Conservation (phyloP, 2,888 invertebrate species). For the Conistra vaccinii region DNA sequence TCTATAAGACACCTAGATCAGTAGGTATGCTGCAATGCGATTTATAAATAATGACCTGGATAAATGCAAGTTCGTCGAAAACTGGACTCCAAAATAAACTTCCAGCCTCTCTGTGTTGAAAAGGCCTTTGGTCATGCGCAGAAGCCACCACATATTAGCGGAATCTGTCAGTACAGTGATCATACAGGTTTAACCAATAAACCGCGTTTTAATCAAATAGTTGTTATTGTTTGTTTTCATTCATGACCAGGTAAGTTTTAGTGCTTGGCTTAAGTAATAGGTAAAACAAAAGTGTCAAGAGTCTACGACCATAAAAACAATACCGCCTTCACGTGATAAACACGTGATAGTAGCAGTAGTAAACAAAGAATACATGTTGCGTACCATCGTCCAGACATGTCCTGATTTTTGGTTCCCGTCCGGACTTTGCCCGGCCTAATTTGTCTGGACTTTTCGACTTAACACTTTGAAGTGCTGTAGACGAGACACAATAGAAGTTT, state of each 20-base stretch:
- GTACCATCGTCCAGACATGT: neutral
- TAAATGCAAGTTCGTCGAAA: neutral
- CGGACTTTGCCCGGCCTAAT: neutral
- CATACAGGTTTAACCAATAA: neutral
- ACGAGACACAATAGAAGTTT: no score
- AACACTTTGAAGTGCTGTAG: no score
- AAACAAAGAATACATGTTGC: neutral
- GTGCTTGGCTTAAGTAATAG: no score
- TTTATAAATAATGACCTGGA: conserved; percentile 6
- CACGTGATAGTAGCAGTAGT: neutral
- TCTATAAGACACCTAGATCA: neutral
- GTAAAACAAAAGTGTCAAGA: neutral
- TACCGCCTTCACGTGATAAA: neutral
- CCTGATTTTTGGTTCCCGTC: neutral
- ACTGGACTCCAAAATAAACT: conserved; percentile 18
- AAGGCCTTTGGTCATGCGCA: conserved; percentile 41
- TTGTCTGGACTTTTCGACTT: no score
- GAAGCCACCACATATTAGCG: neutral
- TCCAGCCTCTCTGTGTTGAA: neutral
- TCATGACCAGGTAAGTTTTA: neutral
- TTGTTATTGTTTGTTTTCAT: neutral
- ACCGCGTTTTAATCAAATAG: conserved; percentile 1
- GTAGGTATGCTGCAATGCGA: neutral
- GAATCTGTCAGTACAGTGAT: conserved; percentile 19
- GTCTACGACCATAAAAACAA: neutral